phyloP scores from a whole-genome alignment of 2,888 invertebrate species.

The Dolichomitus sp. region DNA sequence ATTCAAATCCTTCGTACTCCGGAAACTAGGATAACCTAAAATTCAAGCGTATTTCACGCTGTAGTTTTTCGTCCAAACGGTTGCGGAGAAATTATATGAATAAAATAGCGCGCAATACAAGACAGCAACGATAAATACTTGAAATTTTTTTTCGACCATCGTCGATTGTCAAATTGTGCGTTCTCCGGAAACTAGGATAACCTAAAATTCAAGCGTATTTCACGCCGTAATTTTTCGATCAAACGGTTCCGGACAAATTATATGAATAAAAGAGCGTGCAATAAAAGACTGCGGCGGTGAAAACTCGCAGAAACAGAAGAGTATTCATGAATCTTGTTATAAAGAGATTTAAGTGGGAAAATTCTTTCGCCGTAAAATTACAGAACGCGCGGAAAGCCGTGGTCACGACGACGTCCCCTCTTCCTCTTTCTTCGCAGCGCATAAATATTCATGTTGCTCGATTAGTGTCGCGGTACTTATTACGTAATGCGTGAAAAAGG shows the following conservation, averaged over 20 bases:
- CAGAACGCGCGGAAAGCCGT: slow-evolving; percentile 1
- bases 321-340: slow-evolving; percentile 48
- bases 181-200: neutral
- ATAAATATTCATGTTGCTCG: slow-evolving; percentile 62
- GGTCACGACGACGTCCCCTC: neutral
- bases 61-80: neutral
- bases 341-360: slow-evolving; percentile 53
- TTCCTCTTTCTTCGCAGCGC: slow-evolving; percentile 1
- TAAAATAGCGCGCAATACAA: neutral
- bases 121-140: too few relatives aligned
- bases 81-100: slow-evolving; percentile 11
- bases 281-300: neutral
- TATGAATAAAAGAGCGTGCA: slow-evolving; percentile 8
- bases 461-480: slow-evolving; percentile 60
- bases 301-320: slow-evolving; percentile 4
- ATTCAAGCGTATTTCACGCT: neutral
- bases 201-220: neutral
- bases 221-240: neutral
- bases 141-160: neutral
- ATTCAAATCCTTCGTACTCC: neutral
- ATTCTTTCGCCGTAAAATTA: slow-evolving; percentile 44
- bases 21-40: neutral
- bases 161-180: neutral
- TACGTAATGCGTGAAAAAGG: slow-evolving; percentile 40
- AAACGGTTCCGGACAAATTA: neutral